These are phyloP conservation scores for Lacerta viridis DNA, from an alignment of 2,797 vertebrate species.

Conservation along the genomic window DNA sequence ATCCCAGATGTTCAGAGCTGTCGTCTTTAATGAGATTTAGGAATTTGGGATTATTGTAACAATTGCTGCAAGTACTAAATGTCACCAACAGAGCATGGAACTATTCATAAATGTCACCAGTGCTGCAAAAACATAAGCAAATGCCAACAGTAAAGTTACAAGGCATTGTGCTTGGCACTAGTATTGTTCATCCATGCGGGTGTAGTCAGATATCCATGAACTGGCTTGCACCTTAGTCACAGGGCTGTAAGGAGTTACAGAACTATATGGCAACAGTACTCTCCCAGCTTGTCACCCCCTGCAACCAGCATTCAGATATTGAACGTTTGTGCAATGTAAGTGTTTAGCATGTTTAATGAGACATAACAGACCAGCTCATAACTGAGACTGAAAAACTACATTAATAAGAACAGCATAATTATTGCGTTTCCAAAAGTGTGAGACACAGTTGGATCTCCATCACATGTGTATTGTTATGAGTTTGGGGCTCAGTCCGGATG, in stretches of 20 bases:
- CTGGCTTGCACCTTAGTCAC: not conserved
- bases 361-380: not conserved
- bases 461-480: not conserved
- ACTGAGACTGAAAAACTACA: not conserved
- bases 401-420: not conserved
- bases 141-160: not conserved
- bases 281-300: no score
- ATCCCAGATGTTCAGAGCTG: no score
- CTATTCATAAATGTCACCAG: not conserved
- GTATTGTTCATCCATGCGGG: no score
- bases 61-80: no score
- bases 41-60: no score
- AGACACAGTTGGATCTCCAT: not conserved
- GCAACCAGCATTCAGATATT: no score
- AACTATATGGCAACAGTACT: no score
- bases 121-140: not conserved
- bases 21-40: no score
- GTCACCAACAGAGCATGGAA: no score
- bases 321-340: no score
- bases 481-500: not conserved
- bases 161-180: not conserved
- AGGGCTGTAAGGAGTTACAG: not conserved
- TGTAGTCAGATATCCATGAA: no score
- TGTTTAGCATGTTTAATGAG: not conserved
- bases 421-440: not conserved